Conservation (phyloP, 2,888 invertebrate genomes). For the Mallateleia sp. region DNA sequence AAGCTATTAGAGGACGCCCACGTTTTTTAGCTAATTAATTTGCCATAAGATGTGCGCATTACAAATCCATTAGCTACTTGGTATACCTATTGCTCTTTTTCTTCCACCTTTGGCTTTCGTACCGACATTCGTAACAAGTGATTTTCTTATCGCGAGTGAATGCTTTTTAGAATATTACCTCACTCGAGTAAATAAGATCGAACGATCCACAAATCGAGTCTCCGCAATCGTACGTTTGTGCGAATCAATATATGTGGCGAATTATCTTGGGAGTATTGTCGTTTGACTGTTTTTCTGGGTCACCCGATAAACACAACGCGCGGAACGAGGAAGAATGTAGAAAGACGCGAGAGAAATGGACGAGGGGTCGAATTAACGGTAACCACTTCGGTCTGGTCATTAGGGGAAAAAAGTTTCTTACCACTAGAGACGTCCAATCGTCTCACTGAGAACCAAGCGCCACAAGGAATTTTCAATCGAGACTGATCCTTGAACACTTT, state of each 20-base stretch:
- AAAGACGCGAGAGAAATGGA: slow-evolving; percentile 70
- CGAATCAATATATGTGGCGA: slow-evolving; percentile 73
- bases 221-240: slow-evolving; percentile 53
- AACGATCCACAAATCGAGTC: slow-evolving; percentile 46
- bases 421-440: slow-evolving; percentile 83
- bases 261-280: slow-evolving; percentile 66
- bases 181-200: slow-evolving; percentile 51
- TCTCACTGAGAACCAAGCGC: slow-evolving; percentile 49
- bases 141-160: slow-evolving; percentile 76
- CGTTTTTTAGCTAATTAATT: neutral
- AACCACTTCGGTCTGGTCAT: slow-evolving; percentile 86
- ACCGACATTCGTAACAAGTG: slow-evolving; percentile 66
- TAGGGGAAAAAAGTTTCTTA: slow-evolving; percentile 86
- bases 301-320: slow-evolving; percentile 85
- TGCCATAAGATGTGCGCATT: slow-evolving; percentile 14
- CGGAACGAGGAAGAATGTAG: slow-evolving; percentile 60
- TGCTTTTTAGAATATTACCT: slow-evolving; percentile 70
- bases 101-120: slow-evolving; percentile 24
- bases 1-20: neutral
- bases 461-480: slow-evolving; percentile 75
- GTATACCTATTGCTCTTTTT: slow-evolving; percentile 35
- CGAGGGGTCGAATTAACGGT: slow-evolving; percentile 87
- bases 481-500: slow-evolving; percentile 80
- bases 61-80: slow-evolving; percentile 33
- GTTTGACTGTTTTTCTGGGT: slow-evolving; percentile 87